Percentiles rank a stretch among this genome's conserved stretches.
Evolutionary conservation across 2,797 vertebrate genomes (phyloP).

Genomic region (Potorous gilbertii): DNA sequence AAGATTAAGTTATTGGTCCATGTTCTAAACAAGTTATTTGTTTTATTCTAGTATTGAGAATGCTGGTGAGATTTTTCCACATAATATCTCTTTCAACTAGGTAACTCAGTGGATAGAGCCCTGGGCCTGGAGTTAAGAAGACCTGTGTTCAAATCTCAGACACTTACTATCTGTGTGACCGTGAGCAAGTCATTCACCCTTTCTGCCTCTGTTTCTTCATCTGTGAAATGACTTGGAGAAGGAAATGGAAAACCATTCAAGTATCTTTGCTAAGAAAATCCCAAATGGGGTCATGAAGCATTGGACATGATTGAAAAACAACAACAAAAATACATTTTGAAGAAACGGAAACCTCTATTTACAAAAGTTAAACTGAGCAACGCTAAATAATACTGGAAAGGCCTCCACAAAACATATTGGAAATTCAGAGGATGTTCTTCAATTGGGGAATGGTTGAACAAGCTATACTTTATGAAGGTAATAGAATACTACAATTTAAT

Average conservation of each 20-base stretch:
- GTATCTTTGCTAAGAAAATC: not conserved
- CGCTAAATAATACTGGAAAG: not conserved
- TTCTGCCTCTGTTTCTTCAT: not conserved
- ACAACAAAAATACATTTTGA: not conserved
- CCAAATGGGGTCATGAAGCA: not conserved
- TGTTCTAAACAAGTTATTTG: not conserved
- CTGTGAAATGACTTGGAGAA: not conserved
- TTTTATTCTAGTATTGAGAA: not conserved
- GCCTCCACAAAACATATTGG: too few relatives aligned
- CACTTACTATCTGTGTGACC: not conserved
- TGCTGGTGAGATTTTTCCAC: not conserved
- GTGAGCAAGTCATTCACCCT: not conserved
- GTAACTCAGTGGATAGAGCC: not conserved
- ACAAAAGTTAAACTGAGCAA: not conserved
- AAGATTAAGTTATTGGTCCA: not conserved
- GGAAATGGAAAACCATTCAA: not conserved
- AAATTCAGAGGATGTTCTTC: too few relatives aligned
- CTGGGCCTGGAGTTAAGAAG: not conserved
- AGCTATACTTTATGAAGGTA: too few relatives aligned
- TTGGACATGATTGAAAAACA: not conserved
- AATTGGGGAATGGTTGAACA: too few relatives aligned
- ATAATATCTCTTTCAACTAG: not conserved
- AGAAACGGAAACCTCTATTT: not conserved
- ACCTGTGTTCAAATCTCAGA: not conserved
- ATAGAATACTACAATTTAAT: too few relatives aligned